Base-by-base conservation (phyloP, 1,140 invertebrate species). In the Cotesia chilonis region DNA sequence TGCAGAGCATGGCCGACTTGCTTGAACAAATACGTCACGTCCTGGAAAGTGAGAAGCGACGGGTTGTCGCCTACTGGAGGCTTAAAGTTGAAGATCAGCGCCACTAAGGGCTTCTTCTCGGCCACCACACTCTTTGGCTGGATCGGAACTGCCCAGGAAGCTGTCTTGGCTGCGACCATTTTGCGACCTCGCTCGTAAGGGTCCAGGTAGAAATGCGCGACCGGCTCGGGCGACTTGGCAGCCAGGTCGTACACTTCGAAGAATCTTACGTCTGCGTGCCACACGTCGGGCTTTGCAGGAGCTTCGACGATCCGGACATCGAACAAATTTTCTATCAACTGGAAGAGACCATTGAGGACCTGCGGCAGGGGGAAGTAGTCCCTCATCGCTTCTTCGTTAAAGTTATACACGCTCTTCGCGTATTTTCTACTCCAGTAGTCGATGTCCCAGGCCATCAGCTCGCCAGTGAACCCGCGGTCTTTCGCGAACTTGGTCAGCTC, bases 181-280 rank as follows among this genome's bases (percentile, higher is more conserved):
- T 94, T 94, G 57, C 89, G 80, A 47, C 89, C 89, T 78, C 93
- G 90, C 0, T 89, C 88, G 81, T 92, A 96, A 4, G 93, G 93
- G 87, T 96, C 95, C 1, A 96, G 86, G 81, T 95, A 96, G 79
- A 96, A 95, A 17, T 92, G 92, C 47, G 92, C 93, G 7, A 95
- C 87, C 1, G 93, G 92, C 47, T 87, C 87, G 14, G 88, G 87
- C 73, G 84, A 89, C 20, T 85, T 87, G 74, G 82, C 82, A 52
- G 92, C 89, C n/a, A 89, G 82, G 79, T 97, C 94, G 77, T 90
- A 92, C 4, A 98, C 87, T 77, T 96, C 90, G 83, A 92, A 97
- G 80, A 92, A 95, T 77, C 90, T 90, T 0, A 98, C 95, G 83
- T 96, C 94, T 72, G 92, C 90, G 83, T 96, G 92, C 96, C 96